phyloP scores from a whole-genome alignment of 2,888 invertebrate genomes.

The Polydrusus tereticollis region DNA sequence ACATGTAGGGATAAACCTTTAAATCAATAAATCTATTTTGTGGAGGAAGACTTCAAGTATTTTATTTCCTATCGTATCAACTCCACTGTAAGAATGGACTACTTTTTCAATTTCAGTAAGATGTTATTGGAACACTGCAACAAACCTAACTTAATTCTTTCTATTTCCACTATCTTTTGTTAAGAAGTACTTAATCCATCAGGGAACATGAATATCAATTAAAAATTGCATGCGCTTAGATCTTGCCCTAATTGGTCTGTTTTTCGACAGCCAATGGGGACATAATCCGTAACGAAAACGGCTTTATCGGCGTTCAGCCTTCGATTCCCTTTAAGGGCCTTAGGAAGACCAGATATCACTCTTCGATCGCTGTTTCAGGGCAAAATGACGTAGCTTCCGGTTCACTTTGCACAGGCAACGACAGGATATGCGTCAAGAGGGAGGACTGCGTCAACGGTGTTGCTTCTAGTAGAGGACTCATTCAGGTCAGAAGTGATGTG shows the following conservation, averaged over 20 bases:
- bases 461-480: conserved; percentile 61
- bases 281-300: conserved; percentile 58
- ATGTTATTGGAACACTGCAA: too few species aligned
- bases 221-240: neutral
- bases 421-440: conserved; percentile 74
- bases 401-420: conserved; percentile 70
- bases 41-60: too few species aligned
- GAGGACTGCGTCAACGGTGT: conserved; percentile 75
- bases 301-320: conserved; percentile 65
- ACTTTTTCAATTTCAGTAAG: too few species aligned
- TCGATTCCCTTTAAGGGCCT: conserved; percentile 55
- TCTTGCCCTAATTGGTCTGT: conserved; percentile 43
- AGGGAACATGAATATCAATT: too few species aligned
- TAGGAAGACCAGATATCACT: conserved; percentile 52
- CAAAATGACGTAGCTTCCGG: conserved; percentile 34
- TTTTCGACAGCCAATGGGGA: conserved; percentile 59
- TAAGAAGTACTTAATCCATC: too few species aligned
- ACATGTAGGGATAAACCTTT: too few species aligned
- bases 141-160: too few species aligned
- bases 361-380: conserved; percentile 49
- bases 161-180: too few species aligned
- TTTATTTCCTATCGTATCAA: too few species aligned
- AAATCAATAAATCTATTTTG: too few species aligned
- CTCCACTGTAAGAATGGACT: too few species aligned
- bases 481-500: conserved; percentile 66